These are phyloP conservation scores for Meriones unguiculatus DNA, from an alignment of 2,113 vertebrate genomes.

Conservation along the genomic window DNA sequence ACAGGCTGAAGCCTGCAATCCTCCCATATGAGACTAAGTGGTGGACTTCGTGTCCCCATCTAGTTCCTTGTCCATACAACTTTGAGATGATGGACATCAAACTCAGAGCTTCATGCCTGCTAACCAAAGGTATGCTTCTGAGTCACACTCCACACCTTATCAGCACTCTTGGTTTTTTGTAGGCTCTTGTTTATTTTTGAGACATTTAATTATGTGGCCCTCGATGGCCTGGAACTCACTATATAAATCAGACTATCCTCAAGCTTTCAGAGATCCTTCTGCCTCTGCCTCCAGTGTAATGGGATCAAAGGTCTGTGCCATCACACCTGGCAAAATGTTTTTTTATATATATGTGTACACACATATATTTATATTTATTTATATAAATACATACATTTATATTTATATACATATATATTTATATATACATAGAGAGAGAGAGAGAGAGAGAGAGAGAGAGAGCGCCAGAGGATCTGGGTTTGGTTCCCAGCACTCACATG, in stretches of 20 bases:
- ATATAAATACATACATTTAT: too few species aligned
- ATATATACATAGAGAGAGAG: too few species aligned
- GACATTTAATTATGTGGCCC: neutral
- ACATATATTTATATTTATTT: too few species aligned
- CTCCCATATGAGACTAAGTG: neutral
- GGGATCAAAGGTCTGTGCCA: neutral
- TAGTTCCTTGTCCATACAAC: too few species aligned
- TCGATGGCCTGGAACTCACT: neutral
- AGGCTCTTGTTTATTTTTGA: neutral
- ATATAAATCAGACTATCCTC: neutral
- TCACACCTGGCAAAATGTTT: neutral
- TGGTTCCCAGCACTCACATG: neutral
- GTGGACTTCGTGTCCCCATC: neutral
- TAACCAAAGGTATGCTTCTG: neutral
- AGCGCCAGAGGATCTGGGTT: neutral
- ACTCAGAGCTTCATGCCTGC: neutral
- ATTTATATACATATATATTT: too few species aligned
- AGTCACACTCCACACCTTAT: neutral
- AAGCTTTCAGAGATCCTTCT: neutral
- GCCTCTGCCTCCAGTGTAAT: neutral
- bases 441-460: too few species aligned
- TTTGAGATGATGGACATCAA: neutral
- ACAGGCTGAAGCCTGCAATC: neutral
- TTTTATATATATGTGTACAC: too few species aligned
- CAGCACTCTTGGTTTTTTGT: neutral